Percentiles rank a stretch among this genome's conserved stretches.
phyloP scores from a whole-genome alignment of 2,888 invertebrate genomes.

The Drosophila mulleri region DNA sequence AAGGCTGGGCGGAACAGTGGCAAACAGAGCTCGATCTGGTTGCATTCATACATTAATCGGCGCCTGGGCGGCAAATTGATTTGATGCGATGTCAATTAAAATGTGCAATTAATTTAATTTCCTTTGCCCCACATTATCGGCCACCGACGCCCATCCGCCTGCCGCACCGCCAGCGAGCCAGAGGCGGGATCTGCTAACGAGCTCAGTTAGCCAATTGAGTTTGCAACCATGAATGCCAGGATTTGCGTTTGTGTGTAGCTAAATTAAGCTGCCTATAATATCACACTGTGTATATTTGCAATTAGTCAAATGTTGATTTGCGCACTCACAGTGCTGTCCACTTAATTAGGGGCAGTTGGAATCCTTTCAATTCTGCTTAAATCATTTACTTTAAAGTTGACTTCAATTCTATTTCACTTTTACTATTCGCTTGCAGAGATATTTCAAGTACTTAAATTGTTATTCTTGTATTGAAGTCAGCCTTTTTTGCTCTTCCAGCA shows the following conservation, averaged over 20 bases:
- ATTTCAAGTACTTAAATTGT: too few relatives aligned
- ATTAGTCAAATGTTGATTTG: conserved; percentile 72
- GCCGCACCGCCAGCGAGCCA: background rate
- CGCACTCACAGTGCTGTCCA: conserved; percentile 34
- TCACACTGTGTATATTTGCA: conserved; percentile 55
- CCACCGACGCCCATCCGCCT: conserved; percentile 29
- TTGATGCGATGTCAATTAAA: conserved; percentile 81
- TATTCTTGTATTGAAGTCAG: background rate
- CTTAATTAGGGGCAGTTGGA: conserved; percentile 18
- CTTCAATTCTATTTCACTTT: background rate
- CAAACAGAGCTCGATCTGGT: conserved; percentile 20
- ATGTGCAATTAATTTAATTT: conserved; percentile 81
- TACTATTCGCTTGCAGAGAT: background rate
- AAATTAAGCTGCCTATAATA: conserved; percentile 69
- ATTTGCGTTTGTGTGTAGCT: conserved; percentile 25
- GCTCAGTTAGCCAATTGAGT: conserved; percentile 78
- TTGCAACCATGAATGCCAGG: conserved; percentile 57
- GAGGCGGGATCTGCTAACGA: conserved; percentile 62
- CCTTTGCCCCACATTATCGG: conserved; percentile 69
- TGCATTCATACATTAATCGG: conserved; percentile 70
- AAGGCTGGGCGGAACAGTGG: conserved; percentile 19
- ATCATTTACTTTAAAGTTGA: background rate
- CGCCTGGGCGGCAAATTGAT: conserved; percentile 73
- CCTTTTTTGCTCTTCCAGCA: conserved; percentile 6
- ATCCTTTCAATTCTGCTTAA: background rate